phyloP scores from a whole-genome alignment of 2,888 invertebrate genomes.

The Philereme transversata region DNA sequence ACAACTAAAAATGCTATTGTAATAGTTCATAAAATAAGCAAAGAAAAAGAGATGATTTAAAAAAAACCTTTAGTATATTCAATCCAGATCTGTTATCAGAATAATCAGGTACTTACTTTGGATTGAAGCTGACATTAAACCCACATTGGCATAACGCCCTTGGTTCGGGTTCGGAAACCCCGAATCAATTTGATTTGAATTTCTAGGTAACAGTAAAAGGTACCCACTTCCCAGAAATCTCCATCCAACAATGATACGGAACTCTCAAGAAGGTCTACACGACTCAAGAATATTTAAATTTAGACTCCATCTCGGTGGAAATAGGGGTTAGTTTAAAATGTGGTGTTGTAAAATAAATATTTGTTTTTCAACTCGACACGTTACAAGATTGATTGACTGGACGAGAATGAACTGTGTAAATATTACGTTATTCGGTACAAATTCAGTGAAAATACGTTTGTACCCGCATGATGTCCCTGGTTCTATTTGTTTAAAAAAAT shows the following conservation, averaged over 20 bases:
- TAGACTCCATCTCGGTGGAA: slow-evolving; percentile 22
- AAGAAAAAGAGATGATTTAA: too few species aligned
- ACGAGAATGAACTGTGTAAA: slow-evolving; percentile 58
- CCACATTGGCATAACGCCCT: background rate
- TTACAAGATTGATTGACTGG: slow-evolving; percentile 58
- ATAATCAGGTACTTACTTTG: too few species aligned
- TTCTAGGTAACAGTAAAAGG: slow-evolving; percentile 31
- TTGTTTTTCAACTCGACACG: slow-evolving; percentile 48
- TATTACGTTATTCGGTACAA: slow-evolving; percentile 42
- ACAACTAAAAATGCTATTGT: too few species aligned
- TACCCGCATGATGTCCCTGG: slow-evolving; percentile 15
- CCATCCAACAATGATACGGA: slow-evolving; percentile 34
- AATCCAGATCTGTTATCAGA: too few species aligned
- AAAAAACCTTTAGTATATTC: too few species aligned
- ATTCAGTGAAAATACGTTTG: slow-evolving; percentile 28
- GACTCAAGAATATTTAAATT: slow-evolving; percentile 29
- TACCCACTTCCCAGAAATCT: slow-evolving; percentile 28
- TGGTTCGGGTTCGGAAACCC: background rate
- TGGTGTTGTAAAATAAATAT: slow-evolving; percentile 41
- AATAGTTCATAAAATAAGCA: too few species aligned
- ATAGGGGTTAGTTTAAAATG: slow-evolving; percentile 31
- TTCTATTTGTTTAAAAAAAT: slow-evolving; percentile 16
- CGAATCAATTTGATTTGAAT: slow-evolving; percentile 26
- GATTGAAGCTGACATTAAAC: background rate
- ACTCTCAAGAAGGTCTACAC: slow-evolving; percentile 23